A percentile compares a stretch with the other conserved stretches of the same genome.
Evolutionary conservation across 2,888 invertebrate species (phyloP).

Genomic region (Prostheceraeus crozeri): DNA sequence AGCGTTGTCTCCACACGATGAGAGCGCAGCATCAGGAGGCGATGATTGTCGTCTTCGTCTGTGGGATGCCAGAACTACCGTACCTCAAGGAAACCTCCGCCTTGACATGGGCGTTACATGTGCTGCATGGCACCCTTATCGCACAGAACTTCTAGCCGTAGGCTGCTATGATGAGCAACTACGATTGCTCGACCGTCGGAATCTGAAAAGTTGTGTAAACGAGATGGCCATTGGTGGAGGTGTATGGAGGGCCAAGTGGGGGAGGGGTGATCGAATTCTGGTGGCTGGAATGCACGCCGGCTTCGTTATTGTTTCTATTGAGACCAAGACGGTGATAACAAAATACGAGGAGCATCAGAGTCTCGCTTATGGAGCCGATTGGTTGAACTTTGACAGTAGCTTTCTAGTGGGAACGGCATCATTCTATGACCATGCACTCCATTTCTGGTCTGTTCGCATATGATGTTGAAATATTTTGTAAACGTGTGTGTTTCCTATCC

Average conservation of each 20-base stretch:
- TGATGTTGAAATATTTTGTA: no score
- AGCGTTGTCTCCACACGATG: neutral
- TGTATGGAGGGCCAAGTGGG: constrained; percentile 35
- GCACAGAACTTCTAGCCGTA: no score
- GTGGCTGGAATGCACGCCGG: constrained; percentile 33
- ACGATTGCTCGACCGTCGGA: constrained; percentile 28
- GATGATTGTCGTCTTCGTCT: constrained; percentile 31
- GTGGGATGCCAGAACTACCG: constrained; percentile 21
- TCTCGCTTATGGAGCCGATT: constrained; percentile 34
- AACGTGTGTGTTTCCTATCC: no score
- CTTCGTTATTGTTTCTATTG: constrained; percentile 15
- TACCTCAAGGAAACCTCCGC: no score
- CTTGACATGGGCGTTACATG: no score
- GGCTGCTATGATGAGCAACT: constrained; percentile 34
- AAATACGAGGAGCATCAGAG: neutral
- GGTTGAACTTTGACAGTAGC: neutral
- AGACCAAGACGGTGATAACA: neutral
- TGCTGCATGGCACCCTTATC: no score
- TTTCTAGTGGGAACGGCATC: constrained; percentile 26
- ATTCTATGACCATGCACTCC: constrained; percentile 31
- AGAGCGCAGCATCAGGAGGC: constrained; percentile 24
- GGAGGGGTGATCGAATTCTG: neutral
- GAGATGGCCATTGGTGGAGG: constrained; percentile 29
- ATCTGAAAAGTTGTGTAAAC: neutral
- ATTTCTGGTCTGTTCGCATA: constrained; percentile 24